Evolutionary conservation across 2,888 invertebrate genomes (phyloP).

Genomic region (Syrphus vitripennis): DNA sequence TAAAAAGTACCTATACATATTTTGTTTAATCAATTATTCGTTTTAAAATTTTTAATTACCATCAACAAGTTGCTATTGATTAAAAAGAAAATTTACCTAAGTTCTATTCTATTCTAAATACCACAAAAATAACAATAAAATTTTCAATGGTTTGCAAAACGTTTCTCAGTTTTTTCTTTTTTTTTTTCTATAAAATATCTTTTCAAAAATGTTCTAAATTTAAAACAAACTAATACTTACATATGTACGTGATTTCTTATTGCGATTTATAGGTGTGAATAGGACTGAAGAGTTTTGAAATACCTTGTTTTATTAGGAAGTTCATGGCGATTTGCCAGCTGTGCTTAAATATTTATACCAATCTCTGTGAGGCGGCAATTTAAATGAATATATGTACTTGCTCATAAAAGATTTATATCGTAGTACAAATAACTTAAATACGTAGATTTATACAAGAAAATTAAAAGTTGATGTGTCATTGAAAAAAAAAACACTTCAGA

Average conservation of each 20-base stretch:
- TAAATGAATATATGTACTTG: constrained; percentile 11
- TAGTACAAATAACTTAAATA: neutral
- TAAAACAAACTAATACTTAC: constrained; percentile 44
- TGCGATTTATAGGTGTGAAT: constrained; percentile 56
- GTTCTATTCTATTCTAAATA: neutral
- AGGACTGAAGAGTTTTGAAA: constrained; percentile 59
- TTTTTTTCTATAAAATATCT: constrained; percentile 47
- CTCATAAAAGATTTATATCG: neutral
- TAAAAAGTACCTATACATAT: too few relatives aligned
- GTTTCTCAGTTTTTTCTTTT: neutral
- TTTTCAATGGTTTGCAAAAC: neutral
- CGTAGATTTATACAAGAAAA: neutral
- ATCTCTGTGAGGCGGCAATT: constrained; percentile 1
- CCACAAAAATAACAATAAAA: neutral
- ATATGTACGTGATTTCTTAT: neutral
- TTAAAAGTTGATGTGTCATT: constrained; percentile 33
- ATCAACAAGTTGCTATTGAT: constrained; percentile 3
- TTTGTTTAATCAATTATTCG: too few relatives aligned
- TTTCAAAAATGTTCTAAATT: constrained; percentile 42
- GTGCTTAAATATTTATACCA: constrained; percentile 40
- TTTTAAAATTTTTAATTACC: neutral
- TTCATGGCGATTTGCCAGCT: constrained; percentile 64
- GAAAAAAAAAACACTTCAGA: neutral
- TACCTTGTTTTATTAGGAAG: constrained; percentile 67
- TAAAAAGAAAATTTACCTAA: neutral